Conservation (phyloP, 1,140 invertebrate species). For the Dendrolimus punctatus region DNA sequence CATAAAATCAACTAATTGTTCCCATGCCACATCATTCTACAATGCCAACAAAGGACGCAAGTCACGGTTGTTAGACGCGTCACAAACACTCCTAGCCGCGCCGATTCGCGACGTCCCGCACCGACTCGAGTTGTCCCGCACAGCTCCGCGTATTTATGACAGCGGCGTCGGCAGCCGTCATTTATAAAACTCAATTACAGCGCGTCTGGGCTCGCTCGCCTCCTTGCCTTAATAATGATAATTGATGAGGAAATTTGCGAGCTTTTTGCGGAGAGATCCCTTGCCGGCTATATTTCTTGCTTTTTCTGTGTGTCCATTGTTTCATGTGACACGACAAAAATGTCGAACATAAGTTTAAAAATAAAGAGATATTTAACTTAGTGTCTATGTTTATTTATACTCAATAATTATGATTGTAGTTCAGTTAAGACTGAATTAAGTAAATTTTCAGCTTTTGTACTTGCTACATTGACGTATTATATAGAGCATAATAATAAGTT, state of each 20-base stretch:
- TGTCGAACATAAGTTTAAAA: no score
- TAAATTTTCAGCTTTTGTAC: no score
- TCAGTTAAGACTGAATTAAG: neutral
- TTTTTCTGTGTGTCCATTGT: conserved; percentile 33
- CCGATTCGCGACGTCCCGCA: neutral
- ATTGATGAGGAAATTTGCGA: conserved; percentile 68
- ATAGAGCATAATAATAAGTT: no score
- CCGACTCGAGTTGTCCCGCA: no score
- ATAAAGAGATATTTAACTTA: no score
- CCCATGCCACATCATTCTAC: no score
- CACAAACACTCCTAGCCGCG: no score
- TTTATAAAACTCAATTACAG: conserved; percentile 68
- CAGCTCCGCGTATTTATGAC: conserved; percentile 33
- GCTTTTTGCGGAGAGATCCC: conserved; percentile 64
- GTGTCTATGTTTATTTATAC: neutral
- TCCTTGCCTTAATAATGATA: conserved; percentile 62
- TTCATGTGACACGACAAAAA: neutral
- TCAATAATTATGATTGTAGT: neutral
- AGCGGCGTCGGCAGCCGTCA: conserved; percentile 34
- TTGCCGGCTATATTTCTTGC: conserved; percentile 55
- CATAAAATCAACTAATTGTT: no score
- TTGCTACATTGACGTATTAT: no score
- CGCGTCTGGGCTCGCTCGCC: conserved; percentile 26
- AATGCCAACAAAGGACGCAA: no score
- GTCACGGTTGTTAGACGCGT: no score